Evolutionary conservation across 1,140 invertebrate genomes (phyloP).

Genomic region (Mercenaria mercenaria): DNA sequence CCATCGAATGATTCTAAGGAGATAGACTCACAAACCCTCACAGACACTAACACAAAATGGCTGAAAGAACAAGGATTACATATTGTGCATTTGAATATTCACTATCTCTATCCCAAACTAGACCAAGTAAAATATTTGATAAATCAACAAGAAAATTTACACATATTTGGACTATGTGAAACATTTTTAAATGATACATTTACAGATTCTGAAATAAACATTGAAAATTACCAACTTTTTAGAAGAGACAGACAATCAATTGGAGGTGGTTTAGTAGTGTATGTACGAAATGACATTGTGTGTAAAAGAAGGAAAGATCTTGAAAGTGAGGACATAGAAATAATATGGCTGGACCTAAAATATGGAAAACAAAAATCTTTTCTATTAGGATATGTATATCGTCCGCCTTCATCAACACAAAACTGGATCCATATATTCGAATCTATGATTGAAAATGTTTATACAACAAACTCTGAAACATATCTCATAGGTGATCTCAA

Average conservation of each 20-base stretch:
- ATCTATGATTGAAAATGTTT: not conserved
- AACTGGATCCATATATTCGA: not conserved
- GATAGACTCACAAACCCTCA: too few species aligned
- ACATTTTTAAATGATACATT: not conserved
- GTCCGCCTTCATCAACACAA: not conserved
- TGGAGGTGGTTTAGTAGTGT: not conserved
- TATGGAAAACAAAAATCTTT: not conserved
- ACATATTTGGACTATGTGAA: not conserved
- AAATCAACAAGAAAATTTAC: not conserved
- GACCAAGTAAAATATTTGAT: not conserved
- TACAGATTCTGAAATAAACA: not conserved
- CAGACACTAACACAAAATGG: too few species aligned
- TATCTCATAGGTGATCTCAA: not conserved
- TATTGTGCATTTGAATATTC: too few species aligned
- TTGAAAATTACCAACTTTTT: not conserved
- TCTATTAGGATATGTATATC: not conserved
- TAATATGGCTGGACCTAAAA: not conserved
- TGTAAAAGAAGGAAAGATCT: not conserved
- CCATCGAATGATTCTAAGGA: too few species aligned
- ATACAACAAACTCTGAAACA: not conserved
- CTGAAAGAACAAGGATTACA: too few species aligned
- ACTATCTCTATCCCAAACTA: not conserved
- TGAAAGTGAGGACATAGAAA: not conserved
- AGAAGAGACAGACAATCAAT: not conserved
- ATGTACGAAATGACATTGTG: not conserved